Evolutionary conservation across 2,888 invertebrate species (phyloP).

Genomic region (Leistus spinibarbis): DNA sequence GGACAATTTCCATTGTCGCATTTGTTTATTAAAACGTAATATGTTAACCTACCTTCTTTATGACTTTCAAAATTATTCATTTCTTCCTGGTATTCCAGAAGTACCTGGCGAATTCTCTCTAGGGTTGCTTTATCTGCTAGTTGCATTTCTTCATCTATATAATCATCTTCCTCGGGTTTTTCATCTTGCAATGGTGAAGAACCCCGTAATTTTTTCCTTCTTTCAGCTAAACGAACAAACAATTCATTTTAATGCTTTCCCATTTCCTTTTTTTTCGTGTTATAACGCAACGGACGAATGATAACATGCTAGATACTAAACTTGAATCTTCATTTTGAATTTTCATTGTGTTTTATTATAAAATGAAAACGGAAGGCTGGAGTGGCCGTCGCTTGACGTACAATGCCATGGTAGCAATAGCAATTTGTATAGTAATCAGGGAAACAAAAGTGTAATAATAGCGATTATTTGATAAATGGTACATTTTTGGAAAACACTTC

Average conservation of each 20-base stretch:
- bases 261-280: too few species aligned
- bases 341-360: too few species aligned
- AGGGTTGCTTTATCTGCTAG: conserved; percentile 76
- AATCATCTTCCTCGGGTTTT: conserved; percentile 65
- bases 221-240: conserved; percentile 59
- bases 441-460: too few species aligned
- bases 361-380: too few species aligned
- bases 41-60: conserved; percentile 62
- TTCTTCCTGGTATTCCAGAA: conserved; percentile 82
- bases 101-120: conserved; percentile 78
- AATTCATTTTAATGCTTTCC: too few species aligned
- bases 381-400: too few species aligned
- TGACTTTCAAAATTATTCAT: conserved; percentile 71
- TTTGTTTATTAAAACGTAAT: neutral
- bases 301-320: conserved; percentile 38
- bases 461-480: too few species aligned
- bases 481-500: too few species aligned
- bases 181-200: conserved; percentile 67
- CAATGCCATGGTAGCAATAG: too few species aligned
- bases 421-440: too few species aligned
- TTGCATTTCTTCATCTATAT: conserved; percentile 78
- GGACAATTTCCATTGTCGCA: too few species aligned
- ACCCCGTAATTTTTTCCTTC: conserved; percentile 64
- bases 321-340: too few species aligned
- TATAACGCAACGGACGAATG: neutral